Base-by-base conservation (phyloP, 1,140 invertebrate species). In the Papilio dardanus region DNA sequence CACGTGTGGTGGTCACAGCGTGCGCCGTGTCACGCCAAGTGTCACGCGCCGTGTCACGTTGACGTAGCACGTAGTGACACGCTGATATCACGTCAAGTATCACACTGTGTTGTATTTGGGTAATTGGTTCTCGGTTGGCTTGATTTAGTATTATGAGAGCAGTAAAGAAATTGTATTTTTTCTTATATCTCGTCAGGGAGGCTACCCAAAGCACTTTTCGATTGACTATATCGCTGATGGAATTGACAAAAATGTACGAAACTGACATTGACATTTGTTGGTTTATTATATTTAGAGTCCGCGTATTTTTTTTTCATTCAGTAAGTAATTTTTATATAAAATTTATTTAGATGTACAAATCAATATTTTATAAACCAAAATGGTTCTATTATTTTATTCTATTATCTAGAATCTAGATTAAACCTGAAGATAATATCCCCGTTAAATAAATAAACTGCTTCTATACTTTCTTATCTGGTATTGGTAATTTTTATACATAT, bases 41-140 rank as follows among this genome's bases (percentile, higher is more conserved):
- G 54, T 62, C 54, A 28, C 54, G 54, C 54, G 24, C 28, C 14
- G 54, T 62, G 54, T 62, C 54, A 28, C 54, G 54, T 24, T 62
- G 24, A 62, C 24, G 24, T 62, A 14, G 50, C 10, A 24, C 19
- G 21, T 50, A 21, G 19, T 58, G 50, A 24, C 50, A 58, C 50
- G 50, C 50, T 58, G 8, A 58, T 3, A 2, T 28, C 54, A 28
- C 21, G 54, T 46, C 14, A 19, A 46, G 42, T 62, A 24, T 58
- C 54, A 58, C 54, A 24, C 54, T 58, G 21, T 50, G 6, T 50
- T 50, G 4, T 50, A 24, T 50, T 50, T n/a, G 19, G n/a, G 46
- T 50, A 50, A 50, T 24, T 50, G 46, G 16, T 21, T 50, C 46
- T 19, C n/a, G n/a, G n/a, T n/a, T n/a, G n/a, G n/a, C n/a, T n/a